These are phyloP conservation scores for Knipowitschia caucasica DNA, from an alignment of 2,797 vertebrate species.

Conservation along the genomic window DNA sequence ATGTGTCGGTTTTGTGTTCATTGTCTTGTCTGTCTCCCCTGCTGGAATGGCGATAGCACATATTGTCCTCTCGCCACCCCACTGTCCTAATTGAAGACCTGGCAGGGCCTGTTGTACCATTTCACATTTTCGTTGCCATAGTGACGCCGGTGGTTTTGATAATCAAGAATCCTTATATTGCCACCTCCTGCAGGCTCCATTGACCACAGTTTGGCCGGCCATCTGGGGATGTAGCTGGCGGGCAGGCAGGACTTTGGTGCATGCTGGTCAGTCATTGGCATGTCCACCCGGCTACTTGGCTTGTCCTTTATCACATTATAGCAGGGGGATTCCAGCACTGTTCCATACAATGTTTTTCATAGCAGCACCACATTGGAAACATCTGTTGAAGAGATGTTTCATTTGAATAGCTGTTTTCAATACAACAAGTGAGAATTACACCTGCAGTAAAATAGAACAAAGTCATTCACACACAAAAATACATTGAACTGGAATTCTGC, in stretches of 20 bases:
- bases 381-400: constrained; percentile 9
- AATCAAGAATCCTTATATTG: constrained; percentile 50
- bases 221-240: constrained; percentile 49
- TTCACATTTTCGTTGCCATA: constrained; percentile 52
- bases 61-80: constrained; percentile 33
- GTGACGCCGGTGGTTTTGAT: constrained; percentile 50
- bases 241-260: constrained; percentile 38
- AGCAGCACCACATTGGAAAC: constrained; percentile 14
- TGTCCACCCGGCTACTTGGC: constrained; percentile 48
- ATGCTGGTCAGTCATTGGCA: constrained; percentile 50
- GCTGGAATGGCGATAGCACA: constrained; percentile 39
- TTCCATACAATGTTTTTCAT: constrained; percentile 27
- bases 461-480: too few relatives aligned
- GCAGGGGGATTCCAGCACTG: constrained; percentile 37
- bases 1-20: constrained; percentile 24
- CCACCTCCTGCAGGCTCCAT: constrained; percentile 47
- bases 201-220: constrained; percentile 51
- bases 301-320: constrained; percentile 33
- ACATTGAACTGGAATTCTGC: background rate
- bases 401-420: constrained; percentile 10
- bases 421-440: background rate
- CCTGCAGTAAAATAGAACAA: background rate
- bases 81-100: constrained; percentile 46
- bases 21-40: constrained; percentile 31
- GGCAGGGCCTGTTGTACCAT: constrained; percentile 42